Evolutionary conservation across 1,140 invertebrate genomes (phyloP).

Genomic region (Diabrotica undecimpunctata): DNA sequence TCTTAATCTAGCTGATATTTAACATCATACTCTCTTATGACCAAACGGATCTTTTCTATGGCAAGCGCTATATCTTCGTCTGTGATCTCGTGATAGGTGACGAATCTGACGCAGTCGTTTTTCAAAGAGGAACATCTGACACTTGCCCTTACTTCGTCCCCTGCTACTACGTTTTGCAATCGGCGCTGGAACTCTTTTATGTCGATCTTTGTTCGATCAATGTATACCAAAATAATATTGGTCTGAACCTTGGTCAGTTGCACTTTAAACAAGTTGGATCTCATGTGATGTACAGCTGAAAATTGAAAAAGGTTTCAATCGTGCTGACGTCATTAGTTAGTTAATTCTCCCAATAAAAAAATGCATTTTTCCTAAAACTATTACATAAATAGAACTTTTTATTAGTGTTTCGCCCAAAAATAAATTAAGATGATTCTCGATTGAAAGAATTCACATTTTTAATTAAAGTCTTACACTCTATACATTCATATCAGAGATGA

Average conservation of each 20-base stretch:
- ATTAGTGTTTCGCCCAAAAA: too few species aligned
- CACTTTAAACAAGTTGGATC: constrained; percentile 54
- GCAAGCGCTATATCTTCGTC: constrained; percentile 60
- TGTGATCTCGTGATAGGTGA: constrained; percentile 64
- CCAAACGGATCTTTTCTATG: constrained; percentile 59
- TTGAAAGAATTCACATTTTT: too few species aligned
- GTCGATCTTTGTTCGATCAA: constrained; percentile 51
- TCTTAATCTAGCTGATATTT: constrained; percentile 10
- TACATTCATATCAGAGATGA: too few species aligned
- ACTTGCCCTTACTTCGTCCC: constrained; percentile 53
- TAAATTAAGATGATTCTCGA: too few species aligned
- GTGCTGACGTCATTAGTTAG: too few species aligned
- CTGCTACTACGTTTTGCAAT: constrained; percentile 54
- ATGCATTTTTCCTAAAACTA: too few species aligned
- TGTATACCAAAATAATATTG: constrained; percentile 73
- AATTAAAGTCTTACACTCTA: too few species aligned
- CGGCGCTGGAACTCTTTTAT: constrained; percentile 57
- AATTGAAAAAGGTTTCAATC: constrained; percentile 23
- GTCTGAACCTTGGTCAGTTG: constrained; percentile 66
- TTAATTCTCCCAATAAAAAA: too few species aligned
- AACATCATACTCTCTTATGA: constrained; percentile 56
- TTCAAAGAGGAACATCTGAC: constrained; percentile 58
- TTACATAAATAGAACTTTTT: too few species aligned
- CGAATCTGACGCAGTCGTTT: constrained; percentile 57
- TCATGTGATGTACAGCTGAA: constrained; percentile 59